Conservation (phyloP, 1,140 invertebrate species). For the Bombus waltoni region DNA sequence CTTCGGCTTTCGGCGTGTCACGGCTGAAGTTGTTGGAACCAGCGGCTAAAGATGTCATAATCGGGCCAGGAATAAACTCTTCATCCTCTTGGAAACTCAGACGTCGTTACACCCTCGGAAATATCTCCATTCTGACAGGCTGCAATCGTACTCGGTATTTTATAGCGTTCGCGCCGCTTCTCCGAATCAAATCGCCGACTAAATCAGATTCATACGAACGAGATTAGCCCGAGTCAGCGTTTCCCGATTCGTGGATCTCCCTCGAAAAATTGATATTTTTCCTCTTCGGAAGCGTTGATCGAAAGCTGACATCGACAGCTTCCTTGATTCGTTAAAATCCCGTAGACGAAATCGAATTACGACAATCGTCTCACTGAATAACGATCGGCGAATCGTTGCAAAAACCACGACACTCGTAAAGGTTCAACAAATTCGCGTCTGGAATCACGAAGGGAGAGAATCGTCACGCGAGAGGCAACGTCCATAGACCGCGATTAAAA, state of each 20-base stretch:
- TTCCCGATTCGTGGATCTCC: neutral
- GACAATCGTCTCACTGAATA: neutral
- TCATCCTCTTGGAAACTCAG: neutral
- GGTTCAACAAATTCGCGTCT: neutral
- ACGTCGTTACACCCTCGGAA: slow-evolving; percentile 2
- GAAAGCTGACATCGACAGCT: too few species aligned
- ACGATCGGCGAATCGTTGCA: too few species aligned
- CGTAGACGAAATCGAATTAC: neutral
- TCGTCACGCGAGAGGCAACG: neutral
- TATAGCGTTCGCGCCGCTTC: neutral
- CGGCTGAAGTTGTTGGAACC: neutral
- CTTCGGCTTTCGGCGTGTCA: neutral
- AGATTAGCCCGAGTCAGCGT: neutral
- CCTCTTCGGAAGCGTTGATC: neutral
- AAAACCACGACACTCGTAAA: neutral
- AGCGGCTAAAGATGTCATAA: neutral
- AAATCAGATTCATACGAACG: slow-evolving; percentile 6
- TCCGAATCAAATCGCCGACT: slow-evolving; percentile 4
- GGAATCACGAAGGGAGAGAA: neutral
- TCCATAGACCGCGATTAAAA: neutral
- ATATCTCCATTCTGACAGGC: slow-evolving; percentile 3
- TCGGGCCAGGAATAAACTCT: neutral
- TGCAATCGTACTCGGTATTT: neutral
- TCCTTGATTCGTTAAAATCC: too few species aligned
- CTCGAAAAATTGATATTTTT: neutral